Evolutionary conservation across 2,113 vertebrate genomes (phyloP).

Genomic region (Eulacestoma nigropectus): DNA sequence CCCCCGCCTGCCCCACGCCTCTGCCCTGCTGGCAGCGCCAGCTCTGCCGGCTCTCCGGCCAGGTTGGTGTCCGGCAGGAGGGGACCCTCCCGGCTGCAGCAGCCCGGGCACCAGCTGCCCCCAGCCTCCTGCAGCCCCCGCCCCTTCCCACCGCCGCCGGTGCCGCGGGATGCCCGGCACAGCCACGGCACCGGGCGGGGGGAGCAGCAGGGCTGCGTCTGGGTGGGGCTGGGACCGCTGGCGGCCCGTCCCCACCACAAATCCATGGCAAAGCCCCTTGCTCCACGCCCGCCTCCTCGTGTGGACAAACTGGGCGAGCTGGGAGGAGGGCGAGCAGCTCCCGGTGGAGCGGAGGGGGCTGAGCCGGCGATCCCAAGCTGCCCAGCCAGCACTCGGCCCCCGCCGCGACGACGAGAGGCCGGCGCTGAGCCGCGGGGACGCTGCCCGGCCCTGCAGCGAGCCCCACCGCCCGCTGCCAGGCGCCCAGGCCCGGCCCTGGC

Average conservation of each 20-base stretch:
- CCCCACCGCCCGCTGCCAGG: neutral
- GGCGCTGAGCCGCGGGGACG: neutral
- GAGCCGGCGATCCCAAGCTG: neutral
- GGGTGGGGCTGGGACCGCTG: fast-evolving
- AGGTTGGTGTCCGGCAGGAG: fast-evolving
- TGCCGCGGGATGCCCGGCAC: fast-evolving
- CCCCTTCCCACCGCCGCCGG: neutral
- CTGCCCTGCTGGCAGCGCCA: neutral
- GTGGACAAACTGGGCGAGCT: fast-evolving
- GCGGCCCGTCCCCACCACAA: neutral
- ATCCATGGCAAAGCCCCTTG: neutral
- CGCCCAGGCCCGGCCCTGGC: fast-evolving
- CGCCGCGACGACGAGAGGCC: neutral
- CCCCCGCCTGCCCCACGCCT: fast-evolving
- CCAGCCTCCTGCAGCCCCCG: neutral
- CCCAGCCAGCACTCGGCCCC: neutral
- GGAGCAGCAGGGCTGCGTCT: neutral
- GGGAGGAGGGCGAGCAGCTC: fast-evolving
- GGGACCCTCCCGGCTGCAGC: fast-evolving
- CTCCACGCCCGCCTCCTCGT: fast-evolving
- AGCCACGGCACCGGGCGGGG: fast-evolving
- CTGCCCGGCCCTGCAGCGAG: neutral
- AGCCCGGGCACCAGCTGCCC: too few species aligned
- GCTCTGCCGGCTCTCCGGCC: fast-evolving
- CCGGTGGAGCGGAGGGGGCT: fast-evolving